Conservation (phyloP, 2,113 vertebrate species). For the Phrynosoma platyrhinos region DNA sequence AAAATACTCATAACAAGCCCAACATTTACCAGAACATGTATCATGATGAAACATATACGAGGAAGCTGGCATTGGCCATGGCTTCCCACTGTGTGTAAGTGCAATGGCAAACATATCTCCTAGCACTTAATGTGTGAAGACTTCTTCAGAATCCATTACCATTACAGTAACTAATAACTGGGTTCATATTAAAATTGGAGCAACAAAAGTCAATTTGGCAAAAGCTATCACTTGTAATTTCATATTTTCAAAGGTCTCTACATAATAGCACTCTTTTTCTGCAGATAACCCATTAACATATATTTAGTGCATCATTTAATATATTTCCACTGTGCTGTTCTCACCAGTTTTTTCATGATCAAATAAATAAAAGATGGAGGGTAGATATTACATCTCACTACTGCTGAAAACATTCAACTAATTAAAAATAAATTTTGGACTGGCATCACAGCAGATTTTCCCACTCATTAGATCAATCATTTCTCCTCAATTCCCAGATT, state of each 20-base stretch:
- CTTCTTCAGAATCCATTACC: slow-evolving; percentile 11
- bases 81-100: background rate
- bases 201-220: slow-evolving; percentile 25
- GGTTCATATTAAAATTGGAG: slow-evolving; percentile 17
- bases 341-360: slow-evolving; percentile 26
- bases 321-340: slow-evolving; percentile 14
- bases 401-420: slow-evolving; percentile 32
- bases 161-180: slow-evolving; percentile 21
- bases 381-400: slow-evolving; percentile 14
- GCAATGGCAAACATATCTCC: background rate
- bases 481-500: slow-evolving; percentile 13
- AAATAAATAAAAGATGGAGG: slow-evolving; percentile 17
- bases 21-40: background rate
- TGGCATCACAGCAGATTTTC: slow-evolving; percentile 31
- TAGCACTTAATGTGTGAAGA: background rate
- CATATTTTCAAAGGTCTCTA: slow-evolving; percentile 24
- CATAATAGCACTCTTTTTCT: background rate
- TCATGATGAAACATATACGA: background rate
- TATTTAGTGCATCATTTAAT: slow-evolving; percentile 17
- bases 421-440: slow-evolving; percentile 40
- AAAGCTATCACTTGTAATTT: slow-evolving; percentile 16
- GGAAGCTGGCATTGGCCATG: background rate
- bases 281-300: slow-evolving; percentile 9
- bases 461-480: slow-evolving; percentile 48
- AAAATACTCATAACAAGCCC: background rate